Base-by-base conservation (phyloP, 2,888 invertebrate genomes). In the Euplagia quadripunctaria region DNA sequence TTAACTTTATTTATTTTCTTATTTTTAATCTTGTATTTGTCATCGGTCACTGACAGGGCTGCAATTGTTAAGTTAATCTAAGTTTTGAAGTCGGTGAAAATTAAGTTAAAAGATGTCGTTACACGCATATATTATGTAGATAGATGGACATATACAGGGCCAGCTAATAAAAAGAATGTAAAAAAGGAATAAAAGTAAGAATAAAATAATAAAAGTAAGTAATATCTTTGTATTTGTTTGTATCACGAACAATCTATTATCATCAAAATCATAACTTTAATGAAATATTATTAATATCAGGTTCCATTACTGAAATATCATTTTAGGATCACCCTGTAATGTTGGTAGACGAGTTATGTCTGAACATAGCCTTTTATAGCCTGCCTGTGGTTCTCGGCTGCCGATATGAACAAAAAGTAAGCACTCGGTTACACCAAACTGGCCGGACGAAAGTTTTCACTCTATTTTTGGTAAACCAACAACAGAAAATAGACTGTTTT, bases 401-500 rank as follows among this genome's bases (percentile, higher is more conserved):
- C 72, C 68, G 55, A 64, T 72, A 64, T 52, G 74, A 71, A 74
- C 64, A 71, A 71, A 74, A 74, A 74, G 63, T 58, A 64, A 20
- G 20, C 46, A 52, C 14, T 12, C 43, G 55, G 68, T 64, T 71
- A 66, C 42, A 71, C 63, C 65, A 65, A 71, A 74, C 71, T 74
- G 61, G 49, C 63, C 64, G 42, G 63, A 51, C 61, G 31, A 64
- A 68, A 71, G 66, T 71, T 74, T 71, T 71, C 64, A 68, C 64
- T 68, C 64, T 17, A 71, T 74, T 74, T 72, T 71, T 74, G 74
- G 74, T 68, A 61, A 14, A 61, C 74, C 71, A 67, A 68, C 68
- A 68, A 74, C 71, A 71, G 67, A 68, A 68, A 70, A 49, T 51
- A 43, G 68, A 43, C 31, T 68, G 72, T 64, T 61, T 72, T 72